Conservation (phyloP, 1,140 invertebrate species). For the Camponotus vicinus region DNA sequence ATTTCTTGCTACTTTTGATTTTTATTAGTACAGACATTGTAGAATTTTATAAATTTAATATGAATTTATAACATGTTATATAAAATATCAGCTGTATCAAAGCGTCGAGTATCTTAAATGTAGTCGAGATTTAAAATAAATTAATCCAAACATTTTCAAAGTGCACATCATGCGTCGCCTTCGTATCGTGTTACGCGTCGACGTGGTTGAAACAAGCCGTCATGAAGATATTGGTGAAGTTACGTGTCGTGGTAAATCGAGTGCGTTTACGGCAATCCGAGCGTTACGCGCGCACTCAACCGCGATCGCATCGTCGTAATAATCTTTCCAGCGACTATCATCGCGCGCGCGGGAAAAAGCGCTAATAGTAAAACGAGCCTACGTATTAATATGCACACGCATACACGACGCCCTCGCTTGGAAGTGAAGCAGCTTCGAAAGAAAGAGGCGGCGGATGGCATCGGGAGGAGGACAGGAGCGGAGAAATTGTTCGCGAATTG, state of each 20-base stretch:
- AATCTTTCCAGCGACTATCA: slow-evolving; percentile 34
- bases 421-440: slow-evolving; percentile 6
- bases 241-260: slow-evolving; percentile 37
- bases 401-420: slow-evolving; percentile 27
- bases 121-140: not conserved
- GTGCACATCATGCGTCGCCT: not conserved
- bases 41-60: not conserved
- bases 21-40: not conserved
- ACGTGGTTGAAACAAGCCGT: not conserved
- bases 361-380: slow-evolving; percentile 56
- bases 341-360: slow-evolving; percentile 25
- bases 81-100: not conserved
- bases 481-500: not conserved
- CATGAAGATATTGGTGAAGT: slow-evolving; percentile 14
- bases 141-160: not conserved
- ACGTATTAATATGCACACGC: slow-evolving; percentile 42
- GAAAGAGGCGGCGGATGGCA: slow-evolving; percentile 21
- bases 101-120: not conserved
- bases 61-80: not conserved
- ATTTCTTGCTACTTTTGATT: not conserved
- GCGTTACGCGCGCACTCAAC: not conserved
- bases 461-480: slow-evolving; percentile 26
- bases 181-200: slow-evolving; percentile 22
- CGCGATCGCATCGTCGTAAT: slow-evolving; percentile 22
- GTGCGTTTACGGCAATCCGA: slow-evolving; percentile 14